Conservation (phyloP, 2,888 invertebrate species). For the Volucella inanis region DNA sequence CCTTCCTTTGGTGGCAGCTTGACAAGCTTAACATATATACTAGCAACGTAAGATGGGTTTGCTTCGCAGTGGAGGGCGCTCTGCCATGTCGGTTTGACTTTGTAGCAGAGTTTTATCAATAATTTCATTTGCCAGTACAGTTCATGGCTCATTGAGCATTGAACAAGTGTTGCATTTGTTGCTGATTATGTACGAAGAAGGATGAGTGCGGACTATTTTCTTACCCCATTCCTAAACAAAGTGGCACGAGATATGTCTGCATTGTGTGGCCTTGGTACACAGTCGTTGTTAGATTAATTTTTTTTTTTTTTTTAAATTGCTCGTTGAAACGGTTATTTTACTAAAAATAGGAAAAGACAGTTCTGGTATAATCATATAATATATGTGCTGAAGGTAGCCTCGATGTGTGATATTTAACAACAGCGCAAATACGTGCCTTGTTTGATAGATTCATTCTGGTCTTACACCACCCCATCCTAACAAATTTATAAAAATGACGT, state of each 20-base stretch:
- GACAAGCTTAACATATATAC: too few relatives aligned
- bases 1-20: too few relatives aligned
- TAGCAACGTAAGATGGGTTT: not conserved
- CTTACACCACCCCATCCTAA: too few relatives aligned
- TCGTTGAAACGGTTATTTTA: not conserved
- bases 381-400: not conserved
- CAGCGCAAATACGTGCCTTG: slow-evolving; percentile 27
- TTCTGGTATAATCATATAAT: too few relatives aligned
- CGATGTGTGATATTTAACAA: slow-evolving; percentile 3
- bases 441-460: not conserved
- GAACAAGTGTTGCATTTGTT: slow-evolving; percentile 30
- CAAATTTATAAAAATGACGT: too few relatives aligned
- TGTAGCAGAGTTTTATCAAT: slow-evolving; percentile 63
- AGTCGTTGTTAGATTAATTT: slow-evolving; percentile 46
- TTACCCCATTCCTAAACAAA: not conserved
- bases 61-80: not conserved
- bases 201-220: not conserved
- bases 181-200: slow-evolving; percentile 2
- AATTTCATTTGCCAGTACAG: slow-evolving; percentile 25
- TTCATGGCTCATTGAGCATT: slow-evolving; percentile 23
- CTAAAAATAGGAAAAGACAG: not conserved
- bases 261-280: slow-evolving; percentile 62
- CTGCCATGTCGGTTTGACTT: slow-evolving; percentile 9
- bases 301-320: slow-evolving; percentile 31
- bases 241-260: slow-evolving; percentile 47